Evolutionary conservation across 2,113 vertebrate genomes (phyloP), one percentile per base, ranked within the genome.

Genomic region (Rhea pennata): DNA sequence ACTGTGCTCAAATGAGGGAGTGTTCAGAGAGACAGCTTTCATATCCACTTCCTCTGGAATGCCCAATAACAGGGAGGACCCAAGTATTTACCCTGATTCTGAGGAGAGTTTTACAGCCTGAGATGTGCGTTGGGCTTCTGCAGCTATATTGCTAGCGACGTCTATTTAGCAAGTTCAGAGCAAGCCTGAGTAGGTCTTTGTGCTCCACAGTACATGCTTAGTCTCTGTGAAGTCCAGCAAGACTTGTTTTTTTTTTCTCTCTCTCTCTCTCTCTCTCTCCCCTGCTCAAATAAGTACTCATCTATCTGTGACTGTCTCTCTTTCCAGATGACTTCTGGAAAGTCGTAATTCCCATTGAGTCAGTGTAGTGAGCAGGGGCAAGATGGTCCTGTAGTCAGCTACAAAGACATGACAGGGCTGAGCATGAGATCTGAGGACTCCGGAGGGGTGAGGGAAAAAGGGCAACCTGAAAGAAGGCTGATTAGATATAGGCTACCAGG

Each of bases 21-120:
- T 36, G 26, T 31, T 86, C 72, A 77, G 54, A 62, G 27, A 84
- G 66, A 12, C n/a, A 88, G n/a, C 36, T 87, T 90, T 93, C 39
- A 16, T 39, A 27, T 59, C 61, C 51, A n/a, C 4, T 66, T 90
- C 76, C 61, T 88, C 65, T 72, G 39, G 66, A 87, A 29, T 0
- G 1, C 31, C 26, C 53, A 16, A 36, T 70, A 81, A 27, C 36
- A 81, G n/a, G 33, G 39, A 70, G 9, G 61, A 22, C 22, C 39
- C 39, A 39, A 13, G 27, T 61, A 14, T 44, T 73, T 77, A 36
- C 29, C 12, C 5, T 72, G 51, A 59, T 22, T 87, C 17, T 50
- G 61, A 39, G 29, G 42, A 54, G 73, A 8, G 12, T 33, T 81
- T 90, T 92, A 59, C 42, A 71, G 5, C 22, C 9, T 11, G 44